These are phyloP conservation scores for Danio rerio DNA, from an alignment of 2,113 vertebrate species.

Conservation along the genomic window GRCz12tu NC_133194.1:45048001-45048500, in stretches of 20 bases:
- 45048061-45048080: slow-evolving; percentile 66
- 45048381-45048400: no score
- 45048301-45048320: slow-evolving; percentile 1
- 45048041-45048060: slow-evolving; percentile 67
- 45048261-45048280: background rate
- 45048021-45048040: slow-evolving; percentile 76
- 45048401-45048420: no score
- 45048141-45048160: slow-evolving; percentile 63
- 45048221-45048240: slow-evolving; percentile 43
- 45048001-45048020: slow-evolving; percentile 74
- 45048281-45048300: slow-evolving; percentile 2
- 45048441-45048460: no score
- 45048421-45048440: no score
- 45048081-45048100: slow-evolving; percentile 69
- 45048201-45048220: slow-evolving; percentile 54
- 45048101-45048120: slow-evolving; percentile 74
- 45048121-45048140: slow-evolving; percentile 52
- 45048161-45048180: slow-evolving; percentile 42
- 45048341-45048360: slow-evolving; percentile 5
- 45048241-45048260: slow-evolving; percentile 32
- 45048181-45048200: slow-evolving; percentile 43
- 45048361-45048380: no score
- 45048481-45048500: no score
- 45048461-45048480: no score
- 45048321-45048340: slow-evolving; percentile 35